Evolutionary conservation across 37 sponge, comb jelly and placozoan genomes (phyloP), one percentile per base, ranked within the genome.

Genomic region (Eunapius fragilis): DNA sequence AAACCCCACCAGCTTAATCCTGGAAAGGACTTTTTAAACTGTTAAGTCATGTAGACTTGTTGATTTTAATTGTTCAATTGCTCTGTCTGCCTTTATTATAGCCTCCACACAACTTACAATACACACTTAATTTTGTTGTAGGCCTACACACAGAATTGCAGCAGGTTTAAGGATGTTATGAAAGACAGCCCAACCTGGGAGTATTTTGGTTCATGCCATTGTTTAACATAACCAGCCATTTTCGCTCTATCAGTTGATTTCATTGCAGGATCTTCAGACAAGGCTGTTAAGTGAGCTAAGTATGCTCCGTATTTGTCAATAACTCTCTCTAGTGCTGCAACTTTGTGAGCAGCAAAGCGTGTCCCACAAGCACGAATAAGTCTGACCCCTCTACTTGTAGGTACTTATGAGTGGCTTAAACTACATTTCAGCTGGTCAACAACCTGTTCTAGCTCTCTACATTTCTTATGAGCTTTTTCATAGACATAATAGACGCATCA

Each of bases 131-230:
- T 88, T 84, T 32, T 45, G 78, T 71, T 94, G 95, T 22, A 94
- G 72, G 10, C 38, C 49, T 74, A 86, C 81, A 67, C 89, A 88
- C 3, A 91, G 84, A 11, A 80, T 79, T 23, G 84, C 86, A 58
- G 34, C 23, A 80, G 91, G 87, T 26, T 85, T 83, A 12, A 94
- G 76, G 31, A 94, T 31, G 70, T 91, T 87, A 77, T 88, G 86
- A 37, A 91, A 94, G 35, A 91, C 23, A 19, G 95, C 95, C 87
- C 84, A 94, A 22, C 87, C 91, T 28, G 88, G 69, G 31, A 94
- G 67, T 34, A 94, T 71, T 74, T 85, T 88, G 33, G 25, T 12
- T 82, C 74, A 69, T 71, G 30, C 91, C 95, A 91, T 48, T 86
- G 50, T 69, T 71, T 77, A n/a, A 88, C 82, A 75, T 91, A 91